These are phyloP conservation scores for Trematomus bernacchii DNA, from an alignment of 2,797 vertebrate species.

Conservation along the genomic window DNA sequence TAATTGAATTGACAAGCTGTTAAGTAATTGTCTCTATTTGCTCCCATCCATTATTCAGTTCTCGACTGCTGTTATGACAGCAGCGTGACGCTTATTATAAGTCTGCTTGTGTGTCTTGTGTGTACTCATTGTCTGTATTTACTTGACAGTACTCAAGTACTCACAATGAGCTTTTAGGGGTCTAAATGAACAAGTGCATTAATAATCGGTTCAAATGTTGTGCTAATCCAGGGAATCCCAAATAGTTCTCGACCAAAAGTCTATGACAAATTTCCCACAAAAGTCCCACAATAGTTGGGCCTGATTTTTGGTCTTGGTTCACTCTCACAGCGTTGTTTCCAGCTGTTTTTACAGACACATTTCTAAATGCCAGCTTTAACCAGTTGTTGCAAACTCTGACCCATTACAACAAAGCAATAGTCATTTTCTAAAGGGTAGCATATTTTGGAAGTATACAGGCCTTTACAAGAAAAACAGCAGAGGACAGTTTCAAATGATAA, in stretches of 20 bases:
- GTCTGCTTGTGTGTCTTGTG: conserved; percentile 17
- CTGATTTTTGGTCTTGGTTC: not conserved
- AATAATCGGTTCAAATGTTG: not conserved
- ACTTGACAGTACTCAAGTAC: not conserved
- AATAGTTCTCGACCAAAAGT: too few relatives aligned
- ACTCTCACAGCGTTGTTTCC: not conserved
- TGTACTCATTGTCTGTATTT: not conserved
- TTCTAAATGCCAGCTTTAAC: not conserved
- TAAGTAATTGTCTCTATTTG: conserved; percentile 64
- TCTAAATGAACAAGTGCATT: not conserved
- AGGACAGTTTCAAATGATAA: not conserved
- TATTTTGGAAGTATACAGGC: not conserved
- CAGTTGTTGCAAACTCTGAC: not conserved
- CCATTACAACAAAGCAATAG: not conserved
- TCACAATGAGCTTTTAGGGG: not conserved
- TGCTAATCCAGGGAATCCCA: not conserved
- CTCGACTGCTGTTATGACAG: conserved; percentile 58
- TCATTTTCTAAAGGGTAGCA: not conserved
- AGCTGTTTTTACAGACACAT: not conserved
- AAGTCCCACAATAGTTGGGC: too few relatives aligned
- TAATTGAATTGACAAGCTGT: conserved; percentile 70
- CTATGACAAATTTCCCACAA: too few relatives aligned
- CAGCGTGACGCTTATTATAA: conserved; percentile 30
- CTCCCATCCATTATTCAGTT: conserved; percentile 62
- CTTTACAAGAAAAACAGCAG: not conserved